Evolutionary conservation across 2,888 invertebrate genomes (phyloP).

Genomic region (Camponotus fellah): DNA sequence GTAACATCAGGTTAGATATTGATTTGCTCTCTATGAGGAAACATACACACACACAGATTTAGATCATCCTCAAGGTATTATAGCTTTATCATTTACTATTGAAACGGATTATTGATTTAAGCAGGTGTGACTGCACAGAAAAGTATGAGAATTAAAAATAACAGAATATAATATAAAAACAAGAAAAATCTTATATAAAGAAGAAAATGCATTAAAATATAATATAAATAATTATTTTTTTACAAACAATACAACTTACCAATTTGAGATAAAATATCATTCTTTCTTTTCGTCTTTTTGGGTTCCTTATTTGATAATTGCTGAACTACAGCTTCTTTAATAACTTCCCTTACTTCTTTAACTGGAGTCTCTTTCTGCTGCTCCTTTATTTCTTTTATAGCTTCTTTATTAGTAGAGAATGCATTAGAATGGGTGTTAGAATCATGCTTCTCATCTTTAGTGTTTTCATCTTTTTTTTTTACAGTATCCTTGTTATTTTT

Average conservation of each 20-base stretch:
- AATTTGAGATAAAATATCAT: constrained; percentile 88
- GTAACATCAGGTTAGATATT: constrained; percentile 43
- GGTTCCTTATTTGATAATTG: constrained; percentile 79
- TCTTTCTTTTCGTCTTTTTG: constrained; percentile 88
- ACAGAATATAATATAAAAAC: constrained; percentile 1
- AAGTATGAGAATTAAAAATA: background rate
- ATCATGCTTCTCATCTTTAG: constrained; percentile 80
- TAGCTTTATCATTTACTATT: constrained; percentile 1
- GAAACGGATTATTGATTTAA: background rate
- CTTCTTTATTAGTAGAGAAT: constrained; percentile 65
- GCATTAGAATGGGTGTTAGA: constrained; percentile 54
- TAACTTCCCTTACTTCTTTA: constrained; percentile 75
- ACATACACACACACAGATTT: background rate
- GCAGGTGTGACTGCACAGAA: background rate
- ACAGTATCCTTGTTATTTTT: constrained; percentile 79
- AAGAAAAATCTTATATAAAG: background rate
- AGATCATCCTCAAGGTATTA: constrained; percentile 11
- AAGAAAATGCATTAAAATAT: background rate
- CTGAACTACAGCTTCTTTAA: constrained; percentile 70
- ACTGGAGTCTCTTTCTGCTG: constrained; percentile 77
- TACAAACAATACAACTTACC: constrained; percentile 83
- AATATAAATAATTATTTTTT: background rate
- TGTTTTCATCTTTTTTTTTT: constrained; percentile 79
- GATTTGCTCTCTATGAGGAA: constrained; percentile 38
- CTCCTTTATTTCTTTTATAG: constrained; percentile 72